A percentile compares a stretch with the other conserved stretches of the same genome.
These are phyloP conservation scores for Seriola rivoliana DNA, from an alignment of 2,113 vertebrate species.

Conservation along the genomic window DNA sequence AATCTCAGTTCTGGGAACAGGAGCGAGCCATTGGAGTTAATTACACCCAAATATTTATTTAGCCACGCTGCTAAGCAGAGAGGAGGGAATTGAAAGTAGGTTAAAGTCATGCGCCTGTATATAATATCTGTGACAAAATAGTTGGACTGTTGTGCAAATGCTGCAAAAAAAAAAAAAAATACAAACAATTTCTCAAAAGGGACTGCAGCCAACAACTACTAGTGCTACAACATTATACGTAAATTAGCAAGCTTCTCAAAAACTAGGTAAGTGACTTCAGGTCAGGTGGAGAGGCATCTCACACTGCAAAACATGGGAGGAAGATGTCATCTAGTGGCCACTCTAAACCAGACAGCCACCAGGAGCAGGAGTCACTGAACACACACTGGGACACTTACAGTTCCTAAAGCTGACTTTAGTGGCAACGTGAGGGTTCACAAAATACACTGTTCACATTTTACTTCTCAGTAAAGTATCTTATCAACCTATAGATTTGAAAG, in stretches of 20 bases:
- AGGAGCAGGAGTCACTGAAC: not conserved
- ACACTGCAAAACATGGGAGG: not conserved
- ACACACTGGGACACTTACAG: not conserved
- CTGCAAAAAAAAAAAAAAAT: not conserved
- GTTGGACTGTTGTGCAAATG: too few species aligned
- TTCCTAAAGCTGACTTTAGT: not conserved
- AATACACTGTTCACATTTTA: too few species aligned
- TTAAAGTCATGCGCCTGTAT: not conserved
- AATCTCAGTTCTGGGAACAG: constrained; percentile 37
- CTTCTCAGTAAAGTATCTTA: not conserved
- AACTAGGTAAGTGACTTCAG: not conserved
- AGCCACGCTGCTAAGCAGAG: constrained; percentile 12
- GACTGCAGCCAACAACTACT: not conserved
- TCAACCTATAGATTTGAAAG: not conserved
- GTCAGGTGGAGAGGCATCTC: not conserved
- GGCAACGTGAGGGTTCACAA: not conserved
- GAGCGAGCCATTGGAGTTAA: constrained; percentile 1
- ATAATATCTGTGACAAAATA: not conserved
- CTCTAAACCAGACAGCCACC: not conserved
- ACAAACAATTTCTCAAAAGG: not conserved
- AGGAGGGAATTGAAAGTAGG: not conserved
- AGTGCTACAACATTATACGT: not conserved
- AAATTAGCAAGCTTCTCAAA: not conserved
- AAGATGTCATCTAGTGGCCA: constrained; percentile 59
- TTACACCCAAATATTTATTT: constrained; percentile 31